phyloP scores from a whole-genome alignment of 2,113 vertebrate genomes.

The Acrocephalus kingi region DNA sequence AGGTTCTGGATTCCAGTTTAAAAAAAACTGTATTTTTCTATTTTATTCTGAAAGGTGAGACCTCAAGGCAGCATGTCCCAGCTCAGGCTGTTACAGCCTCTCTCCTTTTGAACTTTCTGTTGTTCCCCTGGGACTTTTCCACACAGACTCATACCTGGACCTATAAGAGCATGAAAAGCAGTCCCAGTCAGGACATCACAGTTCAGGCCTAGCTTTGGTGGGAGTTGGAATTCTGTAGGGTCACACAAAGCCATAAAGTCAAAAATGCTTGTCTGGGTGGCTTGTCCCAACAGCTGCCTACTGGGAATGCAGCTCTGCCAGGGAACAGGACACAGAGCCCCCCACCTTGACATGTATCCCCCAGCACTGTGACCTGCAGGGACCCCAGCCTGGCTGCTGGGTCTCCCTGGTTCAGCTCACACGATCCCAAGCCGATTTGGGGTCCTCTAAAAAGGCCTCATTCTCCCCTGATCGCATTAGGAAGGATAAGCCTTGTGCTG shows the following conservation, averaged over 20 bases:
- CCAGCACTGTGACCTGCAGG: neutral
- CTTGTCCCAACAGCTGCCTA: neutral
- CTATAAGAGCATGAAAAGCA: neutral
- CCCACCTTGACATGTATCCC: neutral
- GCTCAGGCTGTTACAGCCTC: neutral
- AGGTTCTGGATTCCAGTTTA: neutral
- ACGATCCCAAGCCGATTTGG: neutral
- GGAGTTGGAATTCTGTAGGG: neutral
- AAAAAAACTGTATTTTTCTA: neutral
- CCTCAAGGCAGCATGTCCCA: neutral
- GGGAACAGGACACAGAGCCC: neutral
- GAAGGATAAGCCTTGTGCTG: neutral
- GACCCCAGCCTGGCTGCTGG: neutral
- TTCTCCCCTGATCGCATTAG: slow-evolving; percentile 50
- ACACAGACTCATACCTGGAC: neutral
- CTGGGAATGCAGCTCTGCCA: slow-evolving; percentile 28
- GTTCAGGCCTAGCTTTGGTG: neutral
- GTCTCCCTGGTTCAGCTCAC: neutral
- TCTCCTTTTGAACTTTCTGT: neutral
- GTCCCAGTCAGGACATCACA: fast-evolving
- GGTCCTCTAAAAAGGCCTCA: slow-evolving; percentile 25
- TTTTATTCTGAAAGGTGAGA: neutral
- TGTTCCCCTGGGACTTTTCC: neutral
- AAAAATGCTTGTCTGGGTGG: neutral
- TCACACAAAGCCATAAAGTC: fast-evolving